Base-by-base conservation (phyloP, 2,888 invertebrate genomes). In the Cepaea hortensis region DNA sequence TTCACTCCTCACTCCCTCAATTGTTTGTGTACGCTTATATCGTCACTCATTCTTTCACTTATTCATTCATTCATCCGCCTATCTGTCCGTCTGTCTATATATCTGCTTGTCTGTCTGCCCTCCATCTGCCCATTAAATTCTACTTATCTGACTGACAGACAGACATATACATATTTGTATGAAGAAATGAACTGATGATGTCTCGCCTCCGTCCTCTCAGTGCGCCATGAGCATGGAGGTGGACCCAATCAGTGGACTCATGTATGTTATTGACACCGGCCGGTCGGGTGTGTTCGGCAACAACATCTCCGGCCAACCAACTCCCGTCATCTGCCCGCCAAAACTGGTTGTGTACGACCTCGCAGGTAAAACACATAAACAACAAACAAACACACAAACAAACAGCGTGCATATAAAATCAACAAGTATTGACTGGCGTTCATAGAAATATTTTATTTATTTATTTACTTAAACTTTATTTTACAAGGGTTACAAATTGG, bases 251-350 rank as follows among this genome's bases (percentile, higher is more conserved):
- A 90, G 88, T 9, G 91, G 91, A 9, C 87, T 86, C 70, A 90
- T 93, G 91, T 93, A 90, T 89, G 91, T 92, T 15, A 90, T 92
- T 80, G 93, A 93, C 85, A 89, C 90, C 15, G 92, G 92, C 4
- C 61, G 89, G 1, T 9, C 84, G 3, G 84, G 75, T 46, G 62
- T 84, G 76, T 61, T 84, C 20, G 84, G 76, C 62, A 65, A 65
- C 65, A 23, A 35, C 15, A 62, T 83, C 4, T 79, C 86, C 15
- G 84, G 86, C 1, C 81, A 73, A 3, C 80, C 87, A 11, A 72
- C 87, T 1, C 80, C 81, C 73, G 88, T 89, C 68, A 23, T 85
- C 20, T 93, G 92, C 80, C 91, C 91, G 11, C 90, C 93, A 4
- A 93, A 92, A 89, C 89, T 93, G 50, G 88, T 91, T 7, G 81